Base-by-base conservation (phyloP, 2,113 vertebrate species). In the Mastomys coucha region DNA sequence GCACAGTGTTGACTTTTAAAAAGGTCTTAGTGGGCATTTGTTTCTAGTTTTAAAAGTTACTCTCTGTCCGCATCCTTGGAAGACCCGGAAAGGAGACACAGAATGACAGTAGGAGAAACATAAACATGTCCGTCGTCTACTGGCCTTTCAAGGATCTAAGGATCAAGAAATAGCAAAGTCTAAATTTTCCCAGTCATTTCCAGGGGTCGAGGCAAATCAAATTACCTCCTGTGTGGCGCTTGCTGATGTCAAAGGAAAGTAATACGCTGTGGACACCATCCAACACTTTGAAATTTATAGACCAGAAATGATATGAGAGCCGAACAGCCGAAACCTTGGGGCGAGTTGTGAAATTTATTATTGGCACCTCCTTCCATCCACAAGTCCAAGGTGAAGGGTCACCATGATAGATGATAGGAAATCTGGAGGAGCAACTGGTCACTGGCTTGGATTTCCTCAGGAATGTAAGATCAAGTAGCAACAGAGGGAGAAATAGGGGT, bases 271-370 rank as follows among this genome's bases (percentile, higher is more conserved):
- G 88, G 91, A 58, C 77, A 42, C 39, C 45, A 88, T 72, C 42
- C 65, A 96, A 65, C 20, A 75, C 92, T 97, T 97, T 95, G 96
- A 97, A 97, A 91, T 88, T 80, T 82, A 92, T 63, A 87, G 96
- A 88, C 78, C 33, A 69, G 85, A 77, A 90, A 17, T 36, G 76
- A 95, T 93, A 53, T 19, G 86, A 95, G 91, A 95, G 63, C n/a
- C 31, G 58, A 81, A 77, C 39, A 42, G 49, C 39, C 65, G 90
- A 88, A 95, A 77, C 88, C 78, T 96, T 76, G 73, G 63, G 93
- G 72, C 49, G 87, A 92, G 88, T 22, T 82, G 39, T 95, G 88
- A 92, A 89, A 92, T 75, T 6, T 78, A 93, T 65, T 26, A 77
- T 13, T 77, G 80, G 53, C 3, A 63, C 19, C 31, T 22, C 70